These are phyloP conservation scores for Ischnura elegans DNA, from an alignment of 2,888 invertebrate species.

Conservation along the genomic window DNA sequence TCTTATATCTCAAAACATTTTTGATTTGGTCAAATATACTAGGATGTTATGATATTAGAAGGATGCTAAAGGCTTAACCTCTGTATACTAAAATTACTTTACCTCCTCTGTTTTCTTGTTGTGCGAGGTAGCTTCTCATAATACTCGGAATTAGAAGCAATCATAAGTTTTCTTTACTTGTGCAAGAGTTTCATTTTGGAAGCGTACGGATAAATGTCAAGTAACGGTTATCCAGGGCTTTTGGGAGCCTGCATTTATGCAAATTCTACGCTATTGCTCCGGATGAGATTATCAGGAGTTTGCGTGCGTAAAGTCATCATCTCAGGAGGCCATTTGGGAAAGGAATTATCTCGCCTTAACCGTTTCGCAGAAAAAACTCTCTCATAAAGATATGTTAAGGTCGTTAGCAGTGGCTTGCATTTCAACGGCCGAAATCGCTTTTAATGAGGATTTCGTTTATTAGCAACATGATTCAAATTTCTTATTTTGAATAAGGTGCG, in stretches of 20 bases:
- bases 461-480: neutral
- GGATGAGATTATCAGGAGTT: neutral
- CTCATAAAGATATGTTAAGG: conserved; percentile 11
- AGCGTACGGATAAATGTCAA: neutral
- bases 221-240: neutral
- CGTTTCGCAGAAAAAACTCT: neutral
- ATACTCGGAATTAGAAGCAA: neutral
- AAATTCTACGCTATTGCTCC: neutral
- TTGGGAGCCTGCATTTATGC: neutral
- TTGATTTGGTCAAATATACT: too few species aligned
- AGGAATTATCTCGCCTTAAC: neutral
- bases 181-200: neutral
- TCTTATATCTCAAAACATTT: too few species aligned
- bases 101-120: neutral
- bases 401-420: neutral
- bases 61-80: too few species aligned
- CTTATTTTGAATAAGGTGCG: too few species aligned
- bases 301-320: neutral
- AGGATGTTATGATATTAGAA: too few species aligned
- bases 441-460: neutral
- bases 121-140: too few species aligned
- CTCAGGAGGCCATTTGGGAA: neutral
- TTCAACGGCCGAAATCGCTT: neutral
- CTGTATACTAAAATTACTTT: too few species aligned
- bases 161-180: neutral